A percentile compares a stretch with the other conserved stretches of the same genome.
phyloP scores from a whole-genome alignment of 2,888 invertebrate species.

The Pollenia griseotomentosa region DNA sequence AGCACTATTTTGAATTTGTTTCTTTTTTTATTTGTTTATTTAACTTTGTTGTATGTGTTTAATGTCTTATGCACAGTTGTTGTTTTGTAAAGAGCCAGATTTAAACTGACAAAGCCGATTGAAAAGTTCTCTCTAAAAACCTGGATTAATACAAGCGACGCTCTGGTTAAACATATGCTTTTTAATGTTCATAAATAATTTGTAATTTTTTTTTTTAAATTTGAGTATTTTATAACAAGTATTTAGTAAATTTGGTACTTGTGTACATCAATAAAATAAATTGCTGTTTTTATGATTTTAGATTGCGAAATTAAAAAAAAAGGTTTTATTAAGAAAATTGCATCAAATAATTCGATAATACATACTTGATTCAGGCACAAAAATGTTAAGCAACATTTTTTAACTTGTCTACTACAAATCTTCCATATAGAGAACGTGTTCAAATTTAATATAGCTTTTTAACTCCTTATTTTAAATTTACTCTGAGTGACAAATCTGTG shows the following conservation, averaged over 20 bases:
- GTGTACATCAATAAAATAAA: too few species aligned
- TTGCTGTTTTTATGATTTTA: too few species aligned
- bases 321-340: too few species aligned
- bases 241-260: too few species aligned
- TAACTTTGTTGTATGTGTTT: background rate
- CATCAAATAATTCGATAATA: too few species aligned
- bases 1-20: slow-evolving; percentile 27
- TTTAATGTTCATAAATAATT: background rate
- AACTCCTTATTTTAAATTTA: slow-evolving; percentile 11
- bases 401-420: slow-evolving; percentile 24
- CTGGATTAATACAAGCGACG: slow-evolving; percentile 40
- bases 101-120: slow-evolving; percentile 56
- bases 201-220: too few species aligned
- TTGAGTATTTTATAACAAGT: too few species aligned
- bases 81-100: slow-evolving; percentile 55
- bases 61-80: slow-evolving; percentile 34
- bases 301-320: too few species aligned
- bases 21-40: slow-evolving; percentile 5
- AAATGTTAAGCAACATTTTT: slow-evolving; percentile 21
- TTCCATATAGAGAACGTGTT: slow-evolving; percentile 43
- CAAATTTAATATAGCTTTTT: slow-evolving; percentile 35
- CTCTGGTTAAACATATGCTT: slow-evolving; percentile 4
- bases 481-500: slow-evolving; percentile 17
- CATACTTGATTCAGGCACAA: background rate
- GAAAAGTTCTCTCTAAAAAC: slow-evolving; percentile 55